Evolutionary conservation across 1,140 invertebrate species (phyloP), one percentile per base, ranked within the genome.

Genomic region (Neoseiulus cucumeris): DNA sequence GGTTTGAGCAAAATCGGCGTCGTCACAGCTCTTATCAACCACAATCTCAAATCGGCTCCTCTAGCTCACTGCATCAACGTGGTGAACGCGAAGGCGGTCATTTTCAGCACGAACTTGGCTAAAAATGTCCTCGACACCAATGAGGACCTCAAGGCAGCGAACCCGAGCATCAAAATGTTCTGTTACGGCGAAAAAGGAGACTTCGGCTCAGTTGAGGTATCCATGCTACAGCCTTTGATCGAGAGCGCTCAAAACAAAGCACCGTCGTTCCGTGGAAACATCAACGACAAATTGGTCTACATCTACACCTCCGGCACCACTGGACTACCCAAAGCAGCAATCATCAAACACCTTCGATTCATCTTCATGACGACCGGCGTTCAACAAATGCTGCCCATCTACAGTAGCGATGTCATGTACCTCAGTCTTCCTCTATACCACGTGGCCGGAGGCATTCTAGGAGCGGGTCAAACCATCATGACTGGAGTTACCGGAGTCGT

Each of bases 401-500:
- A 18, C 28, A 66, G n/a, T 2, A 44, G 70, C 14, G 80, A 81
- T 70, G 66, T 76, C 7, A 71, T 81, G 6, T 81, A 80, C 69
- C 74, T 77, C 64, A 72, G 76, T 4, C 75, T 81, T 67, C 80
- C 93, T 0, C 79, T 96, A 0, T 95, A 96, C 73, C 93, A 97
- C 72, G 86, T 87, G 0, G 87, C 91, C 12, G 92, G 91, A 41
- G 94, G 93, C 33, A 79, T 86, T 66, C 84, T 91, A 79, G 82
- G 86, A 64, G 81, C 80, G 17, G 81, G 90, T 28, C 87, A 92
- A 73, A 83, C 87, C 18, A 73, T 99, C 9, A 73, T 95, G 1
- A 83, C 84, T 72, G 95, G 93, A 42, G 82, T 82, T 42, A 87
- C 88, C 0, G 81, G 87, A 45, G 89, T 92, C 1, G 84, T 98